Evolutionary conservation across 2,113 vertebrate genomes (phyloP).

Genomic region (Poecilia latipinna): DNA sequence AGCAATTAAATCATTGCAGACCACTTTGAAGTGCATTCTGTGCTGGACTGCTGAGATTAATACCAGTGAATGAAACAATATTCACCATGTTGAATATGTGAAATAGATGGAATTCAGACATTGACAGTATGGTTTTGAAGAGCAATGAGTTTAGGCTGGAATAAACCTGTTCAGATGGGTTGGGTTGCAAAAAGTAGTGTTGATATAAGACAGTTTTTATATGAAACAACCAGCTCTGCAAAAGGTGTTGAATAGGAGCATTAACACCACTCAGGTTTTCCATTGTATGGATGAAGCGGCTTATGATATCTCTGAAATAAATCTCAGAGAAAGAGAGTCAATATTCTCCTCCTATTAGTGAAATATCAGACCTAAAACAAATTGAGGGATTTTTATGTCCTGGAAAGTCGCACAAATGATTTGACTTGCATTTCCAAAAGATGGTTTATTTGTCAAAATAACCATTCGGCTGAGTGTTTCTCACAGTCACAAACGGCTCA

Average conservation of each 20-base stretch:
- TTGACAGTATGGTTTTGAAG: no score
- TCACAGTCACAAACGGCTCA: not conserved
- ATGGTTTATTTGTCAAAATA: not conserved
- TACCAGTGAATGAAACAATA: not conserved
- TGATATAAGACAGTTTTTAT: not conserved
- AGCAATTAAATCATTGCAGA: conserved; percentile 39
- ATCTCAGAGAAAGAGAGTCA: no score
- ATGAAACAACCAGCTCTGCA: not conserved
- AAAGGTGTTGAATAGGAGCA: not conserved
- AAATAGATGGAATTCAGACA: no score
- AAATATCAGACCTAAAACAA: not conserved
- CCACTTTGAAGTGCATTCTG: conserved; percentile 23
- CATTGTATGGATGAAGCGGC: no score
- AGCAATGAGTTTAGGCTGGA: no score
- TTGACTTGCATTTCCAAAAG: not conserved
- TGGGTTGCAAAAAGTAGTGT: no score
- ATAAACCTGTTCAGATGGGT: no score
- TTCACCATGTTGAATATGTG: not conserved
- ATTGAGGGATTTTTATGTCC: not conserved
- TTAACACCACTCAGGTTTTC: not conserved
- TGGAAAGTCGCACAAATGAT: not conserved
- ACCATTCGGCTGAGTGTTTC: not conserved
- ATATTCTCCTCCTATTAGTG: not conserved
- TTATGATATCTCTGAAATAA: no score
- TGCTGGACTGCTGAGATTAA: not conserved